Base-by-base conservation (phyloP, 2,797 vertebrate species). In the Catharus ustulatus region DNA sequence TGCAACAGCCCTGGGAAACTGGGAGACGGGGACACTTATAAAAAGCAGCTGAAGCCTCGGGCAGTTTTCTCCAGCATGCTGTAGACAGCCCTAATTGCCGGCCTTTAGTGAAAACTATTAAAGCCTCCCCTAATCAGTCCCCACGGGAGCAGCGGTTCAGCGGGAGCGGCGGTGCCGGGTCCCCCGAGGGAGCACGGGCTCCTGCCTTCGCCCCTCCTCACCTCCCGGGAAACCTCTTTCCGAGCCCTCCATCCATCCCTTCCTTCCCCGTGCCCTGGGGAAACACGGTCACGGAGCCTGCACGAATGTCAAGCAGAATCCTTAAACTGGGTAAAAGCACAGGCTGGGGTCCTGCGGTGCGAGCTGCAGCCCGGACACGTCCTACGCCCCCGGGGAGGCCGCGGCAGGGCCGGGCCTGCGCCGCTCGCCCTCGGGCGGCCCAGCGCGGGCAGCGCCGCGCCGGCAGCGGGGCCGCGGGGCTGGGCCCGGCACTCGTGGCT, bases 371-470 rank as follows among this genome's bases (percentile, higher is more conserved):
- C 1, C n/a, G 29, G n/a, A 5, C 2, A 2, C 2, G 23, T 17
- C 76, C 55, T 0, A 26, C 10, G 43, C 49, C 14, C 12, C 23
- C 14, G 29, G 9, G 9, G 11, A 0, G 36, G 18, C 38, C 9
- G 0, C 0, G 2, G 16, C 58, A 2, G 26, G 32, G 32, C 30
- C 46, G 5, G 24, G 26, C 48, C 26, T 2, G 10, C 2, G 3
- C 4, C 23, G 34, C 46, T 3, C 15, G 2, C 34, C 5, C n/a
- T 4, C 2, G 49, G 29, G 1, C 3, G 16, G 63, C 40, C 20
- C 69, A 9, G 42, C 3, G 43, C 48, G 29, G 45, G 13, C 42
- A 15, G 45, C 43, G 43, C 40, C 40, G 45, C 3, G 42, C 48
- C 24, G 43, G 13, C 40, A 14, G 73, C 45, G 22, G 24, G 43